Percentiles rank a stretch among this genome's conserved stretches.
These are phyloP conservation scores for Bellardia pandia DNA, from an alignment of 2,888 invertebrate species.

Conservation along the genomic window DNA sequence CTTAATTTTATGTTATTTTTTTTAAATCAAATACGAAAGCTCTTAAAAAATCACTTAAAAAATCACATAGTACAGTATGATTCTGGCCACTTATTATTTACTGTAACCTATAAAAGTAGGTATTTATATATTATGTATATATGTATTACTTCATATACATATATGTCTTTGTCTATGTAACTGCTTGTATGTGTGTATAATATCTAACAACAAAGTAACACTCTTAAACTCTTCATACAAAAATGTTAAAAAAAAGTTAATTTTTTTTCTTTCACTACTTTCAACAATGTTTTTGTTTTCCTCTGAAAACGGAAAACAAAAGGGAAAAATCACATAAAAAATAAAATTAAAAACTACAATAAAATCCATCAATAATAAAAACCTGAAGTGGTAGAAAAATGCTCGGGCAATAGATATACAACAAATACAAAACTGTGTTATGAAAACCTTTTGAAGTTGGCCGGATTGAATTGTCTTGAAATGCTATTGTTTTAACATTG, in stretches of 20 bases:
- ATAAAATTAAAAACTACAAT: conserved; percentile 18
- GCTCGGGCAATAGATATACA: not conserved
- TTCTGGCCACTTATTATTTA: conserved; percentile 37
- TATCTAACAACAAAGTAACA: conserved; percentile 41
- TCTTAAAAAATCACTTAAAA: not conserved
- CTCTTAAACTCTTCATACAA: conserved; percentile 49
- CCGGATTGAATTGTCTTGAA: conserved; percentile 13
- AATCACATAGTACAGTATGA: not conserved
- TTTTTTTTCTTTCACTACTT: conserved; percentile 12
- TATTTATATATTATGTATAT: not conserved
- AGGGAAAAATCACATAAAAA: conserved; percentile 26
- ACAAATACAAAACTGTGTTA: not conserved
- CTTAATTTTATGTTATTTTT: no score
- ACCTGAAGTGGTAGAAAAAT: conserved; percentile 21
- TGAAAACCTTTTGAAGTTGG: conserved; percentile 20
- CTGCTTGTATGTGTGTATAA: not conserved
- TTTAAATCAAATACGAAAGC: no score
- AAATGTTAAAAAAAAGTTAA: conserved; percentile 39
- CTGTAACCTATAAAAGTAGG: conserved; percentile 7
- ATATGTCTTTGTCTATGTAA: not conserved
- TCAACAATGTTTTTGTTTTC: conserved; percentile 20
- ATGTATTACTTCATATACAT: not conserved
- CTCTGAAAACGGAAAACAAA: conserved; percentile 13
- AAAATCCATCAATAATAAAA: conserved; percentile 41
- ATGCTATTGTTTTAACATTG: not conserved